Evolutionary conservation across 2,888 invertebrate genomes (phyloP).

Genomic region (Blastobasis adustella): DNA sequence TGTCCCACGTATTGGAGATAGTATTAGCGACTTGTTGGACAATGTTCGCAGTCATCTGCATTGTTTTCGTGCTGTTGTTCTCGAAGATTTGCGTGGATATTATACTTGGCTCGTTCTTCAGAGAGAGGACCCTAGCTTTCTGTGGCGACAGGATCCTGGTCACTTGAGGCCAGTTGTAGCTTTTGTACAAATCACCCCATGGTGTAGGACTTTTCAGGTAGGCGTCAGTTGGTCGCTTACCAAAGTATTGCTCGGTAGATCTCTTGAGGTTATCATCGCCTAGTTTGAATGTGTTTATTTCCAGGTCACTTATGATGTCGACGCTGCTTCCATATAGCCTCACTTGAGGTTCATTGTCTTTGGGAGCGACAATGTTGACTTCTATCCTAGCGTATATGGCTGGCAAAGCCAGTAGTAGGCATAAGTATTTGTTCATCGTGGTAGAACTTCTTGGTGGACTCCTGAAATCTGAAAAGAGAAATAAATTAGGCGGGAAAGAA

Average conservation of each 20-base stretch:
- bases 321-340: slow-evolving; percentile 20
- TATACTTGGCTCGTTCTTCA: slow-evolving; percentile 17
- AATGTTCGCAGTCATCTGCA: slow-evolving; percentile 22
- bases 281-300: slow-evolving; percentile 26
- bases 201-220: slow-evolving; percentile 35
- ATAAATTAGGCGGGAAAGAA: too few species aligned
- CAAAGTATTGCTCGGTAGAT: slow-evolving; percentile 22
- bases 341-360: slow-evolving; percentile 14
- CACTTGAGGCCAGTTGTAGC: slow-evolving; percentile 32
- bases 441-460: too few species aligned
- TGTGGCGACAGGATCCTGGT: slow-evolving; percentile 25
- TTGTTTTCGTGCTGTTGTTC: slow-evolving; percentile 18
- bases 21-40: slow-evolving; percentile 22
- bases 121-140: slow-evolving; percentile 16
- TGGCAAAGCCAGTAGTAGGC: slow-evolving; percentile 18
- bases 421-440: too few species aligned
- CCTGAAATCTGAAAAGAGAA: too few species aligned
- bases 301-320: slow-evolving; percentile 25
- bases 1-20: slow-evolving; percentile 23
- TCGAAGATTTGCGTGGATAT: slow-evolving; percentile 18
- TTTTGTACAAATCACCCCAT: slow-evolving; percentile 36
- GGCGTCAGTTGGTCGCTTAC: slow-evolving; percentile 23
- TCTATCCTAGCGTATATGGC: slow-evolving; percentile 25
- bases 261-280: slow-evolving; percentile 26
- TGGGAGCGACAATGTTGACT: slow-evolving; percentile 23